Base-by-base conservation (phyloP, 2,888 invertebrate species). In the Aethes cnicana region DNA sequence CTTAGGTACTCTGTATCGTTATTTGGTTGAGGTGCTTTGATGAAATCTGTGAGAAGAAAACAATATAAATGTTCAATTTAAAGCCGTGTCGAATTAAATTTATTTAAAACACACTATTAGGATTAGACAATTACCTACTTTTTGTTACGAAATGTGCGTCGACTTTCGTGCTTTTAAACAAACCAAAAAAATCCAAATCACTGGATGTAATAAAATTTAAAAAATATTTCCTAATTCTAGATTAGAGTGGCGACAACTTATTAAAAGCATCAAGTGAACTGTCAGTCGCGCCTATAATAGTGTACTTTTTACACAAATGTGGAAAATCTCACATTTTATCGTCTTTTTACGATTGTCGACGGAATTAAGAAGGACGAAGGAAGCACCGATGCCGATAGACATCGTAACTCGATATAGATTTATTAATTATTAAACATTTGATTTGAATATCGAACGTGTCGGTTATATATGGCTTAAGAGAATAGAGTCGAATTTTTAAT, bases 321-420 rank as follows among this genome's bases (percentile, higher is more conserved):
- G 72, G 72, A 72, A 68, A 68, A 74, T 74, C 72, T 72, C 67
- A 76, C 75, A 76, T 77, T 81, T 82, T 77, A 83, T 68, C 63
- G 63, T 59, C 56, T 73, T 78, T 82, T 81, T 79, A 82, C 67
- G 55, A 56, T 62, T 68, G 66, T 62, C 62, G 48, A 59, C 69
- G 61, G 73, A 71, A 79, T 75, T 73, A 68, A 64, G 64, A 71
- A 74, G 74, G 75, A 77, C 68, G 47, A 66, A 64, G 61, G 65
- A 62, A 26, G 56, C 71, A 67, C 69, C 68, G 56, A 58, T 50
- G 55, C n/a, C n/a, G n/a, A n/a, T n/a, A 48, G 55, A 28, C 59
- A 85, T 84, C 82, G 78, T 80, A 76, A 74, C 67, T 75, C 77
- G 72, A 77, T 80, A 85, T 84, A 85, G 81, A 84, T 84, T 84